Evolutionary conservation across 2,888 invertebrate genomes (phyloP), one percentile per base, ranked within the genome.

Genomic region (Drosophila ezoana): DNA sequence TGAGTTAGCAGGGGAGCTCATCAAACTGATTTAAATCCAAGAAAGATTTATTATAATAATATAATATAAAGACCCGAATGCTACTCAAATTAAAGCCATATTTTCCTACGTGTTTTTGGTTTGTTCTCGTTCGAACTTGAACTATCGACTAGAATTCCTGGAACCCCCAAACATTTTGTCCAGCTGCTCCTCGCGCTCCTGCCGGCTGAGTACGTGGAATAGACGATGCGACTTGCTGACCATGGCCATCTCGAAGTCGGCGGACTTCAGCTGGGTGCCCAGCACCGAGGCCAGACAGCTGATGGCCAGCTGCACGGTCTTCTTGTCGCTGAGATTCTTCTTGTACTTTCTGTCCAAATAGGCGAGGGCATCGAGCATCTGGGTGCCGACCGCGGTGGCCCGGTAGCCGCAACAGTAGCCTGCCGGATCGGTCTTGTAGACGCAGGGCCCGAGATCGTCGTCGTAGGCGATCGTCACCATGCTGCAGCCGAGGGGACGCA

Each of bases 251-350:
- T 54, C 44, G 13, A 54, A 13, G 9, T 54, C 35, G 3, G 0
- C 0, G 1, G 14, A 2, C 4, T 0, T 4, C 0, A 44, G 3
- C 0, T 14, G 5, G 3, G 0, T 8, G 11, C 23, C 11, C 13
- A 44, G 9, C 3, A n/a, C 23, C 3, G 4, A 14, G 35, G 54
- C n/a, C 11, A 54, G 4, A 5, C 44, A 2, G 5, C 3, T 35
- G 23, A 54, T 5, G 23, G 54, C 35, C 44, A 37, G 2, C 4
- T 6, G 14, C 0, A 28, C 2, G 16, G 23, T 13, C 1, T 10
- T 0, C 0, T 16, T 5, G 3, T 16, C 0, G 35, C 1, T 9
- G 14, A 54, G 9, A 0, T 37, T n/a, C 0, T 13, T 0, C 5
- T 9, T 9, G 35, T 44, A 54, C 23, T 9, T 0, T 1, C 3